Evolutionary conservation across 2,797 vertebrate species (phyloP).

Genomic region (Channa striata): DNA sequence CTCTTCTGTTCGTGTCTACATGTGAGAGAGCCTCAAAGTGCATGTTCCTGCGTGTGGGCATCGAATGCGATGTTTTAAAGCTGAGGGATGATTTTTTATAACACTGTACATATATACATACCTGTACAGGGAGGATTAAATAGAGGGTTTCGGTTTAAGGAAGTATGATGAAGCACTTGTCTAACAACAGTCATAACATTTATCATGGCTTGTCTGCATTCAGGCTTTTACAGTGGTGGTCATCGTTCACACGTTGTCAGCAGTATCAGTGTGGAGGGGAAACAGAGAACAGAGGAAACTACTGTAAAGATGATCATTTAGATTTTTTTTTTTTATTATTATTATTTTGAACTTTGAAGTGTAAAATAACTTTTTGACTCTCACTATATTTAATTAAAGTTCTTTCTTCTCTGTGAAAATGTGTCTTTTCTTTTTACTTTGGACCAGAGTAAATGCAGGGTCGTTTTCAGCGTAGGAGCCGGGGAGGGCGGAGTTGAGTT

Average conservation of each 20-base stretch:
- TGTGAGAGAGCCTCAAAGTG: constrained; percentile 49
- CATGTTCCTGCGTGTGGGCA: constrained; percentile 30
- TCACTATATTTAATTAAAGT: constrained; percentile 99
- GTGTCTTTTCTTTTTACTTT: constrained; percentile 79
- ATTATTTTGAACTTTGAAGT: constrained; percentile 91
- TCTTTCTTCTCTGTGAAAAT: constrained; percentile 97
- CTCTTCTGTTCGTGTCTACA: constrained; percentile 54
- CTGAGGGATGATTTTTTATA: constrained; percentile 54
- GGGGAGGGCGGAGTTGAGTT: not conserved
- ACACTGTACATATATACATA: constrained; percentile 59
- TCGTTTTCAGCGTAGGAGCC: not conserved
- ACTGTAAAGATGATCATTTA: constrained; percentile 98
- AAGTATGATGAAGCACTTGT: constrained; percentile 66
- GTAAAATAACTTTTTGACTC: constrained; percentile 99
- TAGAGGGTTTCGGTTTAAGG: constrained; percentile 40
- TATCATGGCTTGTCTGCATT: constrained; percentile 63
- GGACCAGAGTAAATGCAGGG: constrained; percentile 24
- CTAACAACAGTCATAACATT: constrained; percentile 39
- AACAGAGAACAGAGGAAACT: constrained; percentile 90
- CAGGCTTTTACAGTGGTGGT: constrained; percentile 37
- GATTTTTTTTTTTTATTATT: constrained; percentile 89
- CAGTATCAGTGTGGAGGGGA: constrained; percentile 85
- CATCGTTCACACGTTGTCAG: constrained; percentile 82
- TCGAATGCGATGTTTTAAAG: constrained; percentile 69
- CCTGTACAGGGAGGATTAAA: constrained; percentile 62